These are phyloP conservation scores for Pteropus rufus DNA, from an alignment of 2,797 vertebrate species.

Conservation along the genomic window DNA sequence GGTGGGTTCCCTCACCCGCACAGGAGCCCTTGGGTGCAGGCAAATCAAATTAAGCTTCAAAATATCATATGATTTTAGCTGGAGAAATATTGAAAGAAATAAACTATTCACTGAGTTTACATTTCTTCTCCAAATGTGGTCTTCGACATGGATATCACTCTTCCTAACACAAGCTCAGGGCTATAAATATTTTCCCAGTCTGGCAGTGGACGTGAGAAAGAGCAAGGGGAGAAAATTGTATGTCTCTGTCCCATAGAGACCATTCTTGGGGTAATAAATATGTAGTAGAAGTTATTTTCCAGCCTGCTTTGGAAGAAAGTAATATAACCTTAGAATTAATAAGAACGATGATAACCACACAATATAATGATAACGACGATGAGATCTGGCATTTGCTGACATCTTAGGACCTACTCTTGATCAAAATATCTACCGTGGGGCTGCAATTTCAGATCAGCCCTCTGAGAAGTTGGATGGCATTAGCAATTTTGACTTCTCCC, in stretches of 20 bases:
- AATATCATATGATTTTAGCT: neutral
- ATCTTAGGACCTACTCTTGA: neutral
- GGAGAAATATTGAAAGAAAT: neutral
- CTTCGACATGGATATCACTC: neutral
- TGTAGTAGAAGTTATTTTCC: neutral
- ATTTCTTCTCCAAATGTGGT: neutral
- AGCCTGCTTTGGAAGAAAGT: neutral
- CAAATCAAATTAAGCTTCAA: neutral
- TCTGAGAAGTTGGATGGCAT: neutral
- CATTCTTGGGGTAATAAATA: neutral
- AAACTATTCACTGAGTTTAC: neutral
- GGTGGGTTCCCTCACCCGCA: too few species aligned
- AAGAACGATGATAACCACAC: neutral
- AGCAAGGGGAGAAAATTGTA: neutral
- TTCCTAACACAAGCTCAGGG: neutral
- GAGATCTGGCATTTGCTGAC: neutral
- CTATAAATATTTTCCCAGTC: neutral
- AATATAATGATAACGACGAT: too few species aligned
- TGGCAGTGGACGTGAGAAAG: neutral
- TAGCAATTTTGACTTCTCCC: neutral
- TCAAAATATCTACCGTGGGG: neutral
- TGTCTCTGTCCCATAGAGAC: fast-evolving
- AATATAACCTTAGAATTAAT: neutral
- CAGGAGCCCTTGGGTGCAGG: neutral
- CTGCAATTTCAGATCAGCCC: neutral